These are phyloP conservation scores for Heptranchias perlo DNA, from an alignment of 2,113 vertebrate species.

Conservation along the genomic window DNA sequence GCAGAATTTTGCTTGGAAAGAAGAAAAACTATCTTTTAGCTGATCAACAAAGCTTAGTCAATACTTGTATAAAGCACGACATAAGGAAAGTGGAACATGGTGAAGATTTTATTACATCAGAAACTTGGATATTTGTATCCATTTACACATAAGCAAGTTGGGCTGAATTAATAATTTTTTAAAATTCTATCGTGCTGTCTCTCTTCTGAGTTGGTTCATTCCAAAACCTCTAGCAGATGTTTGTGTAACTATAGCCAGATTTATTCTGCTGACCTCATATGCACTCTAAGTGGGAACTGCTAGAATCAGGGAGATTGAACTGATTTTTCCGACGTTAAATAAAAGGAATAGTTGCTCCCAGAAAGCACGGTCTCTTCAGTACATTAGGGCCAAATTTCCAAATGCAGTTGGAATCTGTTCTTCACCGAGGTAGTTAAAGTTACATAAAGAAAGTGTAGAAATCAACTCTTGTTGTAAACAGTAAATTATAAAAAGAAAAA, in stretches of 20 bases:
- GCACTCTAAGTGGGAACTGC: neutral
- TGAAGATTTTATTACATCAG: neutral
- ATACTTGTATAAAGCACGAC: neutral
- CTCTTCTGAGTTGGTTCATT: neutral
- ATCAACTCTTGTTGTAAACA: neutral
- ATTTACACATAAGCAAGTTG: conserved; percentile 5
- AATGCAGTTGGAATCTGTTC: neutral
- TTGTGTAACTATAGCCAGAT: neutral
- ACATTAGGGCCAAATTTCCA: neutral
- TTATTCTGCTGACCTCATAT: neutral
- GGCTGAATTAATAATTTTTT: neutral
- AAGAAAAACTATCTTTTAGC: neutral
- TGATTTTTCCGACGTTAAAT: neutral
- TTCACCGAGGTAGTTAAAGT: neutral
- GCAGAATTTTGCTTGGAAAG: neutral
- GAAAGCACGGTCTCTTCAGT: neutral
- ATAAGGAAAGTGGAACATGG: neutral
- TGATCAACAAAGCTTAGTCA: neutral
- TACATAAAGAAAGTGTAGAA: neutral
- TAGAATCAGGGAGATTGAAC: neutral
- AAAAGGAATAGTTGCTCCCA: neutral
- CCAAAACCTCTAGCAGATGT: neutral
- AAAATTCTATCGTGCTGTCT: neutral
- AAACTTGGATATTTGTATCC: neutral
- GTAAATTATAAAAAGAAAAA: neutral